phyloP scores from a whole-genome alignment of 2,888 invertebrate genomes.

The Cheilosia scutellata region DNA sequence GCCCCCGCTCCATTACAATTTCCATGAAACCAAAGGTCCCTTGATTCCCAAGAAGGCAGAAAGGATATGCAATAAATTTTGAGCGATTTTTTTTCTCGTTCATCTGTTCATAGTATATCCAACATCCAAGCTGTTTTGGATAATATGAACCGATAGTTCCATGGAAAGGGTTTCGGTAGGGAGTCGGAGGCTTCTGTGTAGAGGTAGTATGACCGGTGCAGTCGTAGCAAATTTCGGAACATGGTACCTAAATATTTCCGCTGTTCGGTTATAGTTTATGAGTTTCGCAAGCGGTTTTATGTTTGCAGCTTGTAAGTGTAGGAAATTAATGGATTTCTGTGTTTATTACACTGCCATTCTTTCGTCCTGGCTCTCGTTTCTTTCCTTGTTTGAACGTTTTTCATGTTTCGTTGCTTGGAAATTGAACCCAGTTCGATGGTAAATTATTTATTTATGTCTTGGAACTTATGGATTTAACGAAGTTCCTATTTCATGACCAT shows the following conservation, averaged over 20 bases:
- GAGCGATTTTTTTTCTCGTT: slow-evolving; percentile 1
- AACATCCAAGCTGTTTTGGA: slow-evolving; percentile 67
- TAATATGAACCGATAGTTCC: slow-evolving; percentile 68
- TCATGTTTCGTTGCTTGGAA: neutral
- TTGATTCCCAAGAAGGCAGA: slow-evolving; percentile 56
- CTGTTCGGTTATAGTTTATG: slow-evolving; percentile 67
- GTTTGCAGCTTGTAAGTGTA: slow-evolving; percentile 67
- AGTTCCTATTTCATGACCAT: neutral
- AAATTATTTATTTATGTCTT: slow-evolving; percentile 13
- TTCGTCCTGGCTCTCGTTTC: neutral
- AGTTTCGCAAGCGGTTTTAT: slow-evolving; percentile 69
- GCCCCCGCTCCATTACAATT: neutral
- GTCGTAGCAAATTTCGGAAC: slow-evolving; percentile 59
- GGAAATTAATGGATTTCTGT: slow-evolving; percentile 71
- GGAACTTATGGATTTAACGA: neutral
- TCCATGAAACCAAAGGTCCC: slow-evolving; percentile 16
- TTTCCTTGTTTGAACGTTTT: neutral
- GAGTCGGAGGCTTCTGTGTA: neutral
- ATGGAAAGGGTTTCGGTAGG: neutral
- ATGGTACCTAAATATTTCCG: slow-evolving; percentile 74
- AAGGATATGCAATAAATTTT: slow-evolving; percentile 70
- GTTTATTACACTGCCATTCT: slow-evolving; percentile 36
- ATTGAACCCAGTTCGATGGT: slow-evolving; percentile 21
- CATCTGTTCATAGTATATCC: slow-evolving; percentile 22
- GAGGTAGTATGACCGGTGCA: slow-evolving; percentile 13